Base-by-base conservation (phyloP, 2,113 vertebrate species). In the Pao palembangensis region DNA sequence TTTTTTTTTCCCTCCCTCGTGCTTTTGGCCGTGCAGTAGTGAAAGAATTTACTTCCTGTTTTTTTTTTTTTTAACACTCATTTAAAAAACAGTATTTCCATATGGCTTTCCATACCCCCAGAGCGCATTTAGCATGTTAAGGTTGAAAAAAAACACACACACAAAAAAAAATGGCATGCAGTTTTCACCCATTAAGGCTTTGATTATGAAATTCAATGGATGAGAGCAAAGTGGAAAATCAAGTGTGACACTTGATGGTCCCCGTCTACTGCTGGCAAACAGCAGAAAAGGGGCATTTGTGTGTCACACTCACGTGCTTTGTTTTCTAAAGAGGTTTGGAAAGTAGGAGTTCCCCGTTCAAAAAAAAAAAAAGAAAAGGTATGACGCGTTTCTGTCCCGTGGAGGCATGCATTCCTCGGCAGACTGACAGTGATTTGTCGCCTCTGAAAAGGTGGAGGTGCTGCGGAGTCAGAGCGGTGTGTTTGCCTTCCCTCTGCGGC, bases 21-120 rank as follows among this genome's bases (percentile, higher is more conserved):
- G 51, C 19, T 74, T 11, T 44, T 47, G 28, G 43, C n/a, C 4
- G 18, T 57, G 52, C 47, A 51, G 19, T 25, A 56, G 44, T 49
- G 41, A 73, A 52, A 59, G 61, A 71, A 55, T 74, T 80, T 21
- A 21, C 64, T 55, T 46, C 62, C 23, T 0, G 0, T 61, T 76
- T 25, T 68, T 51, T 49, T 54, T 41, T 14, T 46, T 43, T 44
- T 3, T 0, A 6, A 23, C 21, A 23, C 21, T 23, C 21, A 28
- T 28, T 28, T 28, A 28, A 28, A 12, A 38, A 38, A 12, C 34
- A 8, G 8, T 38, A 12, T 38, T 8, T 38, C 34, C 11, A 11
- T 38, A 38, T 28, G 3, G 25, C 5, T 28, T 28, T 28, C 5
- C 25, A 28, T 28, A 28, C 6, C 4, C 21, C 25, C 25, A 28